Evolutionary conservation across 2,797 vertebrate genomes (phyloP), one percentile per base, ranked within the genome.

Genomic region (Adrianichthys oophorus): DNA sequence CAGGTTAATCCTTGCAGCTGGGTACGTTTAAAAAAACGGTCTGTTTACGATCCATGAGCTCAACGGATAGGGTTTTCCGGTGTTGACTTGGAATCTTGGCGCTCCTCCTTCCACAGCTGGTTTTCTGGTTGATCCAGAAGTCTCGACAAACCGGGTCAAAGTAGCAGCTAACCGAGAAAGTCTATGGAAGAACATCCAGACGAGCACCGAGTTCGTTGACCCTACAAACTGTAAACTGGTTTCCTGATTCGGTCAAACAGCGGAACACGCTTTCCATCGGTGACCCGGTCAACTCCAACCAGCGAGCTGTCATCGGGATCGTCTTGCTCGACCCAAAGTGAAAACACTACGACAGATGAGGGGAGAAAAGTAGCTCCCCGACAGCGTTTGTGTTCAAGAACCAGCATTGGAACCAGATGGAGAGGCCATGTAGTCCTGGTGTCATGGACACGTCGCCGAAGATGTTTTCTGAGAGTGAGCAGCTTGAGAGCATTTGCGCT

Each of bases 381-480:
- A 10, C 4, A 17, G 10, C 18, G 26, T n/a, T 15, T 29, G 41
- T 43, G 7, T 21, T 17, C 14, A 3, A 26, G 19, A 12, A 51
- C 37, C 49, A 0, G 24, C 48, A 29, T 10, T 19, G 3, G 24
- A 52, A 56, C 41, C 66, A 76, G 42, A 55, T 62, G 58, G 44
- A 29, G 16, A 8, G 26, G 3, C 52, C 56, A 5, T 7, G 19
- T 1, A 15, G 56, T 53, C 14, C 12, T 56, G 55, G 16, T 48
- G 7, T 29, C 26, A 6, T 26, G 24, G 6, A 26, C 24, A 26
- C 24, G 62, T 61, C 67, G 23, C 26, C 29, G 17, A 45, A 52
- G 59, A 44, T 59, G 59, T 70, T 70, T 69, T 61, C 21, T 21
- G 19, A 10, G 17, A 56, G 56, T 68, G 71, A 71, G 44, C 71